Evolutionary conservation across 2,797 vertebrate genomes (phyloP), one percentile per base, ranked within the genome.

Genomic region (Furcifer pardalis): DNA sequence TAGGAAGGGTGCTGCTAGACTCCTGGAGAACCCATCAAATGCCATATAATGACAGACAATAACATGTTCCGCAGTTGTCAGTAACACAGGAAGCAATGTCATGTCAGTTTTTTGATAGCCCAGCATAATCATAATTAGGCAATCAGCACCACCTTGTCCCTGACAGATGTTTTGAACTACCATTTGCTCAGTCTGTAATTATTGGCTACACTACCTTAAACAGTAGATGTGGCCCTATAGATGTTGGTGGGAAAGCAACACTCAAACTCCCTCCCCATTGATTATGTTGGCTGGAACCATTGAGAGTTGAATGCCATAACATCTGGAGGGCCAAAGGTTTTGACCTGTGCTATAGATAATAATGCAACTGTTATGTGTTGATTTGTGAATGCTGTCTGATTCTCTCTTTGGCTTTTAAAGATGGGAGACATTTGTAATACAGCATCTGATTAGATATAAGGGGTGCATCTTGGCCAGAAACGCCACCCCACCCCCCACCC

Each of bases 381-480:
- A 56, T 56, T 17, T 4, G 4, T 9, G 49, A 52, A 5, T 56
- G 52, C 52, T 15, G 42, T 85, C 69, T 77, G 75, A 60, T 12
- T 7, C 40, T 46, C n/a, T 42, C 62, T 25, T 66, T 79, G n/a
- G 19, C 74, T 84, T 86, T 88, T 79, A 42, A 56, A 72, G 59
- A 32, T 35, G 83, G 76, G 83, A 40, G 17, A 40, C 37, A 79
- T 4, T 69, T 79, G 7, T 37, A 63, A 49, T 1, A 87, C 21
- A 7, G 60, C 35, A 46, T 23, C 56, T 83, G 74, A 42, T 27
- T 78, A 84, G 52, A 59, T 44, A 62, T 44, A 56, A 78, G 62
- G 83, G 71, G 77, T n/a, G 87, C 84, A 84, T 10, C 81, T 66
- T 79, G 63, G 32, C 27, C 72, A 68, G 23, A 71, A 79, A 72